These are phyloP conservation scores for Asobara japonica DNA, from an alignment of 1,140 invertebrate genomes.

Conservation along the genomic window DNA sequence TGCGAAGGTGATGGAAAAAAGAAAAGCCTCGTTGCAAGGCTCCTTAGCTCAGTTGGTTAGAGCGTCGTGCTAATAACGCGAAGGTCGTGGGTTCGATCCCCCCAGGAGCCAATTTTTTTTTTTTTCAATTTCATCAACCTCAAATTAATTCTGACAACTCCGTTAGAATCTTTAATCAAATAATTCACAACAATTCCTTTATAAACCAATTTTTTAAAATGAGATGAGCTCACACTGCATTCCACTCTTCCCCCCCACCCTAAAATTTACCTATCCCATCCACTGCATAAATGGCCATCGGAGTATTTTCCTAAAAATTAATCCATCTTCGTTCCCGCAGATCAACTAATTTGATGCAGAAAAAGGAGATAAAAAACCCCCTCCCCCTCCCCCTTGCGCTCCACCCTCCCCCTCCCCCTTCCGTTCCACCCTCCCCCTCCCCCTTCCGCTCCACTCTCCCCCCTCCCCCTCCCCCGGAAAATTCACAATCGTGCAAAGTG, in stretches of 20 bases:
- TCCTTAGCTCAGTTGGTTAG: conserved; percentile 15
- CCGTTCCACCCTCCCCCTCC: no score
- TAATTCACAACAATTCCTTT: neutral
- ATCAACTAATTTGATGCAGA: neutral
- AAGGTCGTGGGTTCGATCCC: conserved; percentile 27
- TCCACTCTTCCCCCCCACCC: no score
- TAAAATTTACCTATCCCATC: no score
- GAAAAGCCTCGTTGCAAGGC: neutral
- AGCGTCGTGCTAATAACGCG: conserved; percentile 31
- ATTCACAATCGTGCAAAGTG: conserved; percentile 42
- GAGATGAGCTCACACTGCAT: no score
- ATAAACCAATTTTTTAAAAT: no score
- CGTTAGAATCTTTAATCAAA: neutral
- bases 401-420: no score
- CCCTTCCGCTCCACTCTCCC: no score
- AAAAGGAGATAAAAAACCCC: neutral
- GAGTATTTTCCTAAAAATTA: neutral
- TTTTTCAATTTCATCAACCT: neutral
- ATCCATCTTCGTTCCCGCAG: neutral
- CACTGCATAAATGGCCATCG: no score
- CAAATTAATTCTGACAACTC: no score
- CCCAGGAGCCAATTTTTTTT: conserved; percentile 9
- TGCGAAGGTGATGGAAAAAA: neutral
- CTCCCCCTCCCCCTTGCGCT: no score
- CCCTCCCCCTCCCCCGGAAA: conserved; percentile 40